These are phyloP conservation scores for Cyanoramphus novaezelandiae DNA, from an alignment of 2,113 vertebrate genomes.

Conservation along the genomic window DNA sequence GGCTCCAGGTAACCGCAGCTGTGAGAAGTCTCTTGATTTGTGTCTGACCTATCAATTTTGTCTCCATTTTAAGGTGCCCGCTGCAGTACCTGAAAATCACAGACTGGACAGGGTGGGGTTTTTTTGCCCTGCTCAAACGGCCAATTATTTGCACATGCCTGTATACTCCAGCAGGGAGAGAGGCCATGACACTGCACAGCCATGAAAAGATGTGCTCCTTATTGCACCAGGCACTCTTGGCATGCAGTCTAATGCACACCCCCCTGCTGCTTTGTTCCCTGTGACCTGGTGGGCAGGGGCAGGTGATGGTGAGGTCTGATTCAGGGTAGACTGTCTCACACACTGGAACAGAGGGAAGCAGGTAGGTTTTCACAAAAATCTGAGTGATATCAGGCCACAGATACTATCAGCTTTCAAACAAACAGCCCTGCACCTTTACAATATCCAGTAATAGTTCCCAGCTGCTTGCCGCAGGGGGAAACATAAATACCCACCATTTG, in stretches of 20 bases:
- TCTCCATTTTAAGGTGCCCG: neutral
- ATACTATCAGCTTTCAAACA: neutral
- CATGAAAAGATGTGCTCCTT: neutral
- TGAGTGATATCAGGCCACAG: neutral
- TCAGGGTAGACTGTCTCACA: too few species aligned
- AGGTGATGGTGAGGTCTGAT: neutral
- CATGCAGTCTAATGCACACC: fast-evolving
- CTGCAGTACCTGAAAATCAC: neutral
- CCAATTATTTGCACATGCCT: neutral
- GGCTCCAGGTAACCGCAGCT: neutral
- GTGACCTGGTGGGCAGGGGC: neutral
- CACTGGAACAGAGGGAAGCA: neutral
- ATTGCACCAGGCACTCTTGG: neutral
- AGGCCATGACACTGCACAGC: neutral
- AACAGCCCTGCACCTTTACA: neutral
- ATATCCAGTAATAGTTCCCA: neutral
- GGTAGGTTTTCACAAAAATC: neutral
- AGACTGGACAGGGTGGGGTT: neutral
- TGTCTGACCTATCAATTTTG: neutral
- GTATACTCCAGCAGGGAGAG: neutral
- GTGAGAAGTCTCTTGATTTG: neutral
- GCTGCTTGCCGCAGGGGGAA: neutral
- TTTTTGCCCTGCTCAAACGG: neutral
- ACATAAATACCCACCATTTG: neutral
- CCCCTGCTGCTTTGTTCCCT: neutral